Evolutionary conservation across 2,113 vertebrate species (phyloP), one percentile per base, ranked within the genome.

Genomic region (Nothoprocta perdicaria): DNA sequence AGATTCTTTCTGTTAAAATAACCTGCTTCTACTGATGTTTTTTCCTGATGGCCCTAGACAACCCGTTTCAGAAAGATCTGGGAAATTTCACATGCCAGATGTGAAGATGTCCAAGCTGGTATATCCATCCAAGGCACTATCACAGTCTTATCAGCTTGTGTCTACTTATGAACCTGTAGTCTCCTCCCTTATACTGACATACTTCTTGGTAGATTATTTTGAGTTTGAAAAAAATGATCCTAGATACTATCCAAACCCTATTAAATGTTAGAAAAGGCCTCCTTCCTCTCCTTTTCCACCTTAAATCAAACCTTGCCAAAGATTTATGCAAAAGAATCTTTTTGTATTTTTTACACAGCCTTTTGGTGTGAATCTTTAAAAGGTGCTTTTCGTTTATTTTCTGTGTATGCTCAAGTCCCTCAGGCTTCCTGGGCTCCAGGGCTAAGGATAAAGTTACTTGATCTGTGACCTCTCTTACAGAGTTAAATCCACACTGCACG

Each of bases 81-180:
- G 1, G 9, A 58, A 21, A 76, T 40, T 81, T 82, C 62, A 73
- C 33, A 81, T 65, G 7, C 40, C 57, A 45, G 19, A 52, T 73
- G 19, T 73, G 35, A 73, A 66, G 40, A 66, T 23, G 29, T 46
- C 3, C 6, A 76, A 21, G 7, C 35, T 52, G 9, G 1, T 46
- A 14, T 45, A 68, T 12, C 72, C 17, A 72, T 22, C 58, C 6
- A 62, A 81, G 73, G 13, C n/a, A 80, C 29, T 46, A 46, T 14
- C 10, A 18, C 5, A 86, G 12, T 1, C 18, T 92, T 82, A 66
- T 8, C 15, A 68, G 31, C 27, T 65, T 40, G 26, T n/a, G 3
- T 35, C 80, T 91, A 19, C 84, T 86, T 69, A 94, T 19, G 58
- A 87, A 8, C 7, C 48, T 68, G 33, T 13, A 61, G 33, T 48